Percentiles rank a stretch among this genome's conserved stretches.
phyloP scores from a whole-genome alignment of 2,888 invertebrate genomes.

The Drosophila kokeensis region DNA sequence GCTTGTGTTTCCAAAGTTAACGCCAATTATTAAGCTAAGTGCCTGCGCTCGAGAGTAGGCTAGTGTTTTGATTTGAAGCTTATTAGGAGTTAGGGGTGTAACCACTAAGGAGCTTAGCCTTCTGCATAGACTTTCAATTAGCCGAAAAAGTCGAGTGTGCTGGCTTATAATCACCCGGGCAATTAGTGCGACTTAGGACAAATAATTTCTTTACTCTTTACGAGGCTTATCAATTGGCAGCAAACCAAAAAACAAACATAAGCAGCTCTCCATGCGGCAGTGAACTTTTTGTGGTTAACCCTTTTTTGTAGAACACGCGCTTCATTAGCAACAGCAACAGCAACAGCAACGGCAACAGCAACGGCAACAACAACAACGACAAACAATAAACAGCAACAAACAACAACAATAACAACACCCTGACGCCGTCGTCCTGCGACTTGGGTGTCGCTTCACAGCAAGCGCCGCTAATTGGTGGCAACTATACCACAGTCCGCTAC shows the following conservation, averaged over 20 bases:
- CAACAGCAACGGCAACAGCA: constrained; percentile 25
- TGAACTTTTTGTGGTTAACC: constrained; percentile 59
- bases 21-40: constrained; percentile 58
- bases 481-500: constrained; percentile 41
- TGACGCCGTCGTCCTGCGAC: constrained; percentile 41
- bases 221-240: constrained; percentile 19
- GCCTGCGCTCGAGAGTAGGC: constrained; percentile 42
- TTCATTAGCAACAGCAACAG: constrained; percentile 40
- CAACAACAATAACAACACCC: constrained; percentile 39
- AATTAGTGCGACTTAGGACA: constrained; percentile 66
- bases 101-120: constrained; percentile 74
- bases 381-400: neutral
- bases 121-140: constrained; percentile 45
- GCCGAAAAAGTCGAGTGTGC: constrained; percentile 8
- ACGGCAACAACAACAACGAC: constrained; percentile 18
- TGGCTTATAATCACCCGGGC: constrained; percentile 53
- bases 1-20: constrained; percentile 9
- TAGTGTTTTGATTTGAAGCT: constrained; percentile 14
- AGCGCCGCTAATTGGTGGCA: constrained; percentile 76
- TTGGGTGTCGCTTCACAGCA: constrained; percentile 68
- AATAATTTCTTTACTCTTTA: constrained; percentile 7
- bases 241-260: constrained; percentile 21
- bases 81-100: constrained; percentile 8
- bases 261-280: constrained; percentile 50
- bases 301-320: constrained; percentile 27